Conservation (phyloP, 1,140 invertebrate genomes). For the Ephestia elutella region DNA sequence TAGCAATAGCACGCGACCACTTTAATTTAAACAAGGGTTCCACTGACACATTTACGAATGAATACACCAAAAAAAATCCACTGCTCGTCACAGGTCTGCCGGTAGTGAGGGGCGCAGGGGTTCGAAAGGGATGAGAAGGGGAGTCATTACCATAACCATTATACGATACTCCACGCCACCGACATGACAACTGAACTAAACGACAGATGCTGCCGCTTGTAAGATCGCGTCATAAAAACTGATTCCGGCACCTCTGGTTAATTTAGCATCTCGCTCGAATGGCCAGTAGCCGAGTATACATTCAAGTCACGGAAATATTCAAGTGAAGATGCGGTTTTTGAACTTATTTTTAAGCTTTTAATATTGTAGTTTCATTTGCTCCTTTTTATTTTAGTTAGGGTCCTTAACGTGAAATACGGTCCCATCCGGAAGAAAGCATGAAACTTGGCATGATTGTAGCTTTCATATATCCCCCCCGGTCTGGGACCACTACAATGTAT, state of each 20-base stretch:
- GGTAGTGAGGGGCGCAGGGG: constrained; percentile 13
- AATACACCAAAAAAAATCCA: constrained; percentile 25
- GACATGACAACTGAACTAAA: constrained; percentile 26
- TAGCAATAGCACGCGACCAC: constrained; percentile 22
- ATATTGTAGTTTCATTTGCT: neutral
- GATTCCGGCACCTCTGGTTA: constrained; percentile 14
- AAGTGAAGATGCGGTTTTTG: too few species aligned
- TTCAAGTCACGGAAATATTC: too few species aligned
- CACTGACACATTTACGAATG: constrained; percentile 38
- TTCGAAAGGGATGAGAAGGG: constrained; percentile 19
- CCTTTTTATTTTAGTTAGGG: too few species aligned
- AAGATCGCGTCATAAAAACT: constrained; percentile 24
- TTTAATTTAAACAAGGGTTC: constrained; percentile 20
- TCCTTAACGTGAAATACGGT: too few species aligned
- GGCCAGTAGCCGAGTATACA: too few species aligned
- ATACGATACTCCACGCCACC: constrained; percentile 25
- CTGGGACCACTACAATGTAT: too few species aligned
- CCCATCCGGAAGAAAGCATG: too few species aligned
- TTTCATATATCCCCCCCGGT: too few species aligned
- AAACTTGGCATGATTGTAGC: too few species aligned
- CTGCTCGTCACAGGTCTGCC: constrained; percentile 14
- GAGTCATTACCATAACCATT: constrained; percentile 36
- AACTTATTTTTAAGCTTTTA: neutral
- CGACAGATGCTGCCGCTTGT: constrained; percentile 28
- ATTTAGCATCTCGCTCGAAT: constrained; percentile 1